Conservation (phyloP, 2,888 invertebrate genomes). For the Orthonychiurus folsomi region DNA sequence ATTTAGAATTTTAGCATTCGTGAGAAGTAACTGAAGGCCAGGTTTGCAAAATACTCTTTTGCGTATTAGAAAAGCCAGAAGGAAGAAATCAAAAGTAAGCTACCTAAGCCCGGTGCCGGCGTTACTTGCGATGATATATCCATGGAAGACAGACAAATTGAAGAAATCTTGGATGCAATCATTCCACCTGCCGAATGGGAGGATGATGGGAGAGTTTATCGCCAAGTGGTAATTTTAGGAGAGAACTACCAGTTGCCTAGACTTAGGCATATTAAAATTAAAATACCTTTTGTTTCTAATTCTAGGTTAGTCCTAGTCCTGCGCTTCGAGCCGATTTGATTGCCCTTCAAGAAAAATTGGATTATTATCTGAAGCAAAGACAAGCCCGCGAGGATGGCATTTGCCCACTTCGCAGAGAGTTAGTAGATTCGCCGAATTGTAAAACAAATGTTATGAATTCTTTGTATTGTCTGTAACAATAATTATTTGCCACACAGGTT, state of each 20-base stretch:
- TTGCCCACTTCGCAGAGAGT: constrained; percentile 6
- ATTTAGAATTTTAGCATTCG: no score
- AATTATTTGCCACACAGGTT: no score
- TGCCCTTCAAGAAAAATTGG: neutral
- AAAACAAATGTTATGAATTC: no score
- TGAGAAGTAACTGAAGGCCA: no score
- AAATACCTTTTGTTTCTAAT: neutral
- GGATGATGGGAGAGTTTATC: neutral
- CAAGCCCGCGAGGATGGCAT: constrained; percentile 8
- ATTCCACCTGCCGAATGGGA: constrained; percentile 5
- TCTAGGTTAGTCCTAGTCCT: neutral
- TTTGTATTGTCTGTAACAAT: no score
- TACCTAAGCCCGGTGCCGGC: no score
- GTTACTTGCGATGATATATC: neutral
- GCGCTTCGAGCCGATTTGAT: neutral
- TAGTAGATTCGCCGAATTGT: no score
- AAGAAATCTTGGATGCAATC: constrained; percentile 1
- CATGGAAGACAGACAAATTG: neutral
- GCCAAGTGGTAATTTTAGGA: constrained; percentile 5
- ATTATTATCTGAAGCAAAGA: neutral
- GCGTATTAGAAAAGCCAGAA: no score
- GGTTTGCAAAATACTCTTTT: no score
- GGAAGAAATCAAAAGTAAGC: no score
- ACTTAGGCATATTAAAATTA: neutral
- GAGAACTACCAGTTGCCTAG: neutral